phyloP scores from a whole-genome alignment of 2,888 invertebrate genomes.

The Calephelis perditalis region DNA sequence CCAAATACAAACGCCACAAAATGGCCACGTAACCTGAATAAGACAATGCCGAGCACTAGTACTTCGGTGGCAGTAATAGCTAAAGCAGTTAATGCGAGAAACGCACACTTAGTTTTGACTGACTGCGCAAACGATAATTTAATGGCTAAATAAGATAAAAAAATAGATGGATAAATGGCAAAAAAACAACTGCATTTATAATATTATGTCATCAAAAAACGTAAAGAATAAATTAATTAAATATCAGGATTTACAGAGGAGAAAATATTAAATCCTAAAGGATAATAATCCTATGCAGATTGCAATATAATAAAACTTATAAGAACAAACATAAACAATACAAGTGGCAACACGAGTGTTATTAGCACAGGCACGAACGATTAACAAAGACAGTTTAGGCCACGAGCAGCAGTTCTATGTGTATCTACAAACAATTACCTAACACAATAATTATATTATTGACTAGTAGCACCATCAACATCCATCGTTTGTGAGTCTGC shows the following conservation, averaged over 20 bases:
- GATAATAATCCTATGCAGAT: constrained; percentile 44
- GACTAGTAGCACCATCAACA: constrained; percentile 72
- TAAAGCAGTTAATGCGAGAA: too few species aligned
- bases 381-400: constrained; percentile 46
- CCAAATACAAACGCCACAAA: too few species aligned
- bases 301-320: constrained; percentile 52
- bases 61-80: too few species aligned
- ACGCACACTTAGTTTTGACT: too few species aligned
- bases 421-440: constrained; percentile 61
- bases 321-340: constrained; percentile 72
- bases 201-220: too few species aligned
- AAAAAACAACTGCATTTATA: too few species aligned
- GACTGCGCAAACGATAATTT: too few species aligned
- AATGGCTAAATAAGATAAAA: too few species aligned
- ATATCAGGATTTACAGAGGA: constrained; percentile 58
- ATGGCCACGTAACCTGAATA: too few species aligned
- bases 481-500: constrained; percentile 59
- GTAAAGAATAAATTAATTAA: constrained; percentile 74
- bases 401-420: constrained; percentile 43
- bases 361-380: constrained; percentile 51
- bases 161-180: too few species aligned
- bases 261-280: constrained; percentile 58
- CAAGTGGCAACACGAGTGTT: constrained; percentile 57
- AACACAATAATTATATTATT: constrained; percentile 64
- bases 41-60: too few species aligned